A percentile compares a stretch with the other conserved stretches of the same genome.
phyloP scores from a whole-genome alignment of 2,797 vertebrate species.

The Lates japonicus region DNA sequence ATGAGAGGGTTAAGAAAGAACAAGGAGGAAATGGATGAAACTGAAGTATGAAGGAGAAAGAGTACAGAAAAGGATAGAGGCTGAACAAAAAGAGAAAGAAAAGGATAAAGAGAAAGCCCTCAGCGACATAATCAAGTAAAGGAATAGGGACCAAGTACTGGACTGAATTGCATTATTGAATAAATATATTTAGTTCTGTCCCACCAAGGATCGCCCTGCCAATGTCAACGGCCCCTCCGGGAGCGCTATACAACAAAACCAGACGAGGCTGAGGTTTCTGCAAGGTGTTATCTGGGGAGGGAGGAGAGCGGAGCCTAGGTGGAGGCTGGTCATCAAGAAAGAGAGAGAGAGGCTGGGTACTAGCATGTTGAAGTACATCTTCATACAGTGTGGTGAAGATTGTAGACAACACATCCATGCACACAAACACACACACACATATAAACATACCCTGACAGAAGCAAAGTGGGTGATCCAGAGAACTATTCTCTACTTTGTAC shows the following conservation, averaged over 20 bases:
- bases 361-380: conserved; percentile 16
- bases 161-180: not conserved
- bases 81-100: no score
- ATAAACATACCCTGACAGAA: conserved; percentile 19
- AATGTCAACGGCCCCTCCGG: not conserved
- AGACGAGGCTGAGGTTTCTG: conserved; percentile 29
- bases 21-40: not conserved
- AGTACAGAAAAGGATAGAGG: fast-evolving
- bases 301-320: conserved; percentile 28
- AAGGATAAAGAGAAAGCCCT: not conserved
- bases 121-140: not conserved
- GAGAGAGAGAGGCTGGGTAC: not conserved
- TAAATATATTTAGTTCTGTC: not conserved
- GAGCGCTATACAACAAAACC: conserved; percentile 18
- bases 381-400: no score
- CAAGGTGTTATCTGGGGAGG: conserved; percentile 1
- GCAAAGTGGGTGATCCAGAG: conserved; percentile 2
- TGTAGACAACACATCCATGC: not conserved
- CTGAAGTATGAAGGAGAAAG: not conserved
- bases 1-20: no score
- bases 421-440: conserved; percentile 7
- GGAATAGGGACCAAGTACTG: not conserved
- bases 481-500: conserved; percentile 11
- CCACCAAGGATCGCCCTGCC: conserved; percentile 1
- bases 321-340: conserved; percentile 29